Percentiles rank a stretch among this genome's conserved stretches.
Conservation (phyloP, 37 sponge, comb jelly and placozoan genomes). For the Halichondria panicea region DNA sequence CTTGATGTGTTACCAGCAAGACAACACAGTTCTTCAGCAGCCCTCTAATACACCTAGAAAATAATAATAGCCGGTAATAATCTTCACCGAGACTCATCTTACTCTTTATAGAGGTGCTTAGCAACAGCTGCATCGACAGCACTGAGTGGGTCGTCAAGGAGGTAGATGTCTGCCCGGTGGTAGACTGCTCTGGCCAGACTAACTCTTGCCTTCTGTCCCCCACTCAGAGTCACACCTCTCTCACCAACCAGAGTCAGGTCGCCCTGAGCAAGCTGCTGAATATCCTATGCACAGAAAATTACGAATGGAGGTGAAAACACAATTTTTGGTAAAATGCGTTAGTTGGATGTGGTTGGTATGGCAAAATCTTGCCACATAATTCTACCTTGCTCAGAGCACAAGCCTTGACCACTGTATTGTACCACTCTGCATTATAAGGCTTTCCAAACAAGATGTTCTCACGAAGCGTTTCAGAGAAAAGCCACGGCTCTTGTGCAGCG, state of each 20-base stretch:
- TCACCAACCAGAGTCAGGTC: conserved; percentile 88
- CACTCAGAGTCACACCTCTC: conserved; percentile 93
- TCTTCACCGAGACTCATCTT: conserved; percentile 4
- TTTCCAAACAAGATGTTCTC: conserved; percentile 79
- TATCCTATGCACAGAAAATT: conserved; percentile 70
- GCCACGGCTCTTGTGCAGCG: conserved; percentile 79
- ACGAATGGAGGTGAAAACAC: too few relatives aligned
- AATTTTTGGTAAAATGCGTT: too few relatives aligned
- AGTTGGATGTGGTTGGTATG: too few relatives aligned
- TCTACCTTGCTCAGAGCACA: conserved; percentile 66
- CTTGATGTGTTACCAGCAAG: conserved; percentile 75
- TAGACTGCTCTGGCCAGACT: conserved; percentile 88
- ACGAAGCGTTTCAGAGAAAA: conserved; percentile 69
- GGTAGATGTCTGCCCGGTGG: conserved; percentile 71
- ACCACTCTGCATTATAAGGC: conserved; percentile 33
- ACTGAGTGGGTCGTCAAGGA: conserved; percentile 91
- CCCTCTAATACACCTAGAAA: conserved; percentile 34
- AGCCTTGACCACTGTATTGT: conserved; percentile 53
- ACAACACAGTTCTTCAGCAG: conserved; percentile 40
- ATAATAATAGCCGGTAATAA: not conserved
- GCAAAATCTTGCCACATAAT: too few relatives aligned
- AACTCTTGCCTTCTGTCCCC: conserved; percentile 96
- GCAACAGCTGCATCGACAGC: conserved; percentile 82
- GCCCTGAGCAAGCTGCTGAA: conserved; percentile 60
- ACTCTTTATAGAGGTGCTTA: conserved; percentile 75